Conservation (phyloP, 2,113 vertebrate genomes). For the Etheostoma cragini region DNA sequence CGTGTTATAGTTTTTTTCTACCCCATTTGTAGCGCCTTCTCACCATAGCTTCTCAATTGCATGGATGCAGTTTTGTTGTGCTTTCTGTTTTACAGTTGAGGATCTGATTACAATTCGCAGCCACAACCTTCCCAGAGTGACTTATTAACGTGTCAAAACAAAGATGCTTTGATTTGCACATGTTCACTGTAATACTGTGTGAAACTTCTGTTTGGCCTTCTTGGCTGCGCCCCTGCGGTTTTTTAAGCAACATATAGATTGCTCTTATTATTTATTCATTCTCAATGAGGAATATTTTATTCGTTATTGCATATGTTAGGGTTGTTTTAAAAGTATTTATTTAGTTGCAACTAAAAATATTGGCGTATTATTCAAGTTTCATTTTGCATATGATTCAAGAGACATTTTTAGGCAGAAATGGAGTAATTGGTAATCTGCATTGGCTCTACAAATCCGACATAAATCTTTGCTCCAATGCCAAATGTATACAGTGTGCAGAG, state of each 20-base stretch:
- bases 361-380: not conserved
- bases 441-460: not conserved
- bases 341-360: not conserved
- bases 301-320: not conserved
- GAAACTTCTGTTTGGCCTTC: not conserved
- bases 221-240: not conserved
- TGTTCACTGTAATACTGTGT: not conserved
- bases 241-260: constrained; percentile 2
- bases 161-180: constrained; percentile 29
- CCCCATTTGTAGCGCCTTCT: not conserved
- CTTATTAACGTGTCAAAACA: constrained; percentile 19
- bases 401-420: not conserved
- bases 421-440: not conserved
- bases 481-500: constrained; percentile 14
- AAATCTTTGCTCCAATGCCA: not conserved
- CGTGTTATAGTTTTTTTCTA: not conserved
- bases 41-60: not conserved
- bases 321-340: not conserved
- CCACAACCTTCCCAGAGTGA: constrained; percentile 1
- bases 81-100: constrained; percentile 2
- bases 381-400: too few species aligned
- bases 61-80: not conserved
- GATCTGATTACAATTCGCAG: constrained; percentile 34
- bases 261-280: too few species aligned
- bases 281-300: not conserved